Evolutionary conservation across 2,888 invertebrate species (phyloP).

Genomic region (Fragum whitleyi): DNA sequence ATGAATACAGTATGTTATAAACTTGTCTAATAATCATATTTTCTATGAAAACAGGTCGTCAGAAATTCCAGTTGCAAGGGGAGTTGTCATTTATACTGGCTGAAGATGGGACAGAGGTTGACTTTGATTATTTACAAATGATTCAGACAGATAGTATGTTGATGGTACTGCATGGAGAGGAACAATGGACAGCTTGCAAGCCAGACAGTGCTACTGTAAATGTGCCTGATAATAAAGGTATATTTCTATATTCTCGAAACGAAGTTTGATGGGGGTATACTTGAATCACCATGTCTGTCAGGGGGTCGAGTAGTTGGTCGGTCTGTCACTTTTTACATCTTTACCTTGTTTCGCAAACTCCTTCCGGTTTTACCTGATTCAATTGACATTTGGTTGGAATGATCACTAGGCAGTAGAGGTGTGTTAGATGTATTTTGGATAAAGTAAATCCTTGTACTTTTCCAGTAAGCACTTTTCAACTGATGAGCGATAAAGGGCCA

Average conservation of each 20-base stretch:
- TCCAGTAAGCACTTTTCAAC: no score
- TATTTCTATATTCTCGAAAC: constrained; percentile 14
- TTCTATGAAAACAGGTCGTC: constrained; percentile 14
- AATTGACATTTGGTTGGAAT: no score
- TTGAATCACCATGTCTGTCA: constrained; percentile 11
- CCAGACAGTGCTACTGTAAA: constrained; percentile 6
- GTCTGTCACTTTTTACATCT: no score
- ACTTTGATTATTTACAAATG: constrained; percentile 18
- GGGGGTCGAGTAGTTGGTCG: constrained; percentile 14
- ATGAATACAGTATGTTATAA: constrained; percentile 16
- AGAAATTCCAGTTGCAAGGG: constrained; percentile 18
- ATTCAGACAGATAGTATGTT: constrained; percentile 18
- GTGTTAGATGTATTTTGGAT: no score
- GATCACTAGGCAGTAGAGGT: no score
- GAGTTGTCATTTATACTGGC: constrained; percentile 12
- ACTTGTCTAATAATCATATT: constrained; percentile 14
- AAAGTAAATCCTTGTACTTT: no score
- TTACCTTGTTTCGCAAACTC: neutral
- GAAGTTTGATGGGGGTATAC: constrained; percentile 16
- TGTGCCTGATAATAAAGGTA: constrained; percentile 16
- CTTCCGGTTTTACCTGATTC: no score
- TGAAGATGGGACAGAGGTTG: constrained; percentile 16
- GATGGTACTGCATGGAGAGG: constrained; percentile 18
- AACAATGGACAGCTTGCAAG: constrained; percentile 14
- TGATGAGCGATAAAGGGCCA: no score